These are phyloP conservation scores for Philypnodon macrostomus DNA, from an alignment of 2,797 vertebrate species.

Conservation along the genomic window DNA sequence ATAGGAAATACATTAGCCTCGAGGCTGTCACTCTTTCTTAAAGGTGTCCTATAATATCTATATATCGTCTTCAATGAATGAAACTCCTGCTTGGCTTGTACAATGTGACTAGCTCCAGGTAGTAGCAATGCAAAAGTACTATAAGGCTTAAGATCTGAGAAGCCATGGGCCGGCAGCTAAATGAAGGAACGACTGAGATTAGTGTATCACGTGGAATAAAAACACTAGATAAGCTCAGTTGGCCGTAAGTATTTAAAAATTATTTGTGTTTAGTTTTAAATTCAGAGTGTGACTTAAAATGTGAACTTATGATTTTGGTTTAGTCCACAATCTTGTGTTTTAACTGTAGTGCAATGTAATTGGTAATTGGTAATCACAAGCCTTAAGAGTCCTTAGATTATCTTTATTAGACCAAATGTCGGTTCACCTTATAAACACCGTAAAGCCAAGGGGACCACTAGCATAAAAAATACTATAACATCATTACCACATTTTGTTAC, in stretches of 20 bases:
- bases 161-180: conserved; percentile 56
- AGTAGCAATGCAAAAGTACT: conserved; percentile 37
- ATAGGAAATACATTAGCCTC: conserved; percentile 68
- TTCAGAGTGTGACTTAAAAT: no score
- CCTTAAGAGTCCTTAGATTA: no score
- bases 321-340: no score
- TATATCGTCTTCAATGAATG: conserved; percentile 69
- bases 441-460: no score
- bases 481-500: not conserved
- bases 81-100: conserved; percentile 59
- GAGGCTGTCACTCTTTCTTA: conserved; percentile 65
- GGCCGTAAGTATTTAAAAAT: no score
- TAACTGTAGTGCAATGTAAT: no score
- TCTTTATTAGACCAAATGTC: no score
- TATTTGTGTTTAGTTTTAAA: no score
- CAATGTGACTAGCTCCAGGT: conserved; percentile 56
- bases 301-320: no score
- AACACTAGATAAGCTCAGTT: not conserved
- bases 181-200: conserved; percentile 20
- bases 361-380: no score
- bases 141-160: conserved; percentile 37
- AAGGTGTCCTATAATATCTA: conserved; percentile 72
- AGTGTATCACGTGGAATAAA: conserved; percentile 10
- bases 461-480: not conserved
- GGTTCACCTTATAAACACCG: no score